Percentiles rank a stretch among this genome's conserved stretches.
phyloP scores from a whole-genome alignment of 2,888 invertebrate genomes.

The Galerucella nymphaeae region DNA sequence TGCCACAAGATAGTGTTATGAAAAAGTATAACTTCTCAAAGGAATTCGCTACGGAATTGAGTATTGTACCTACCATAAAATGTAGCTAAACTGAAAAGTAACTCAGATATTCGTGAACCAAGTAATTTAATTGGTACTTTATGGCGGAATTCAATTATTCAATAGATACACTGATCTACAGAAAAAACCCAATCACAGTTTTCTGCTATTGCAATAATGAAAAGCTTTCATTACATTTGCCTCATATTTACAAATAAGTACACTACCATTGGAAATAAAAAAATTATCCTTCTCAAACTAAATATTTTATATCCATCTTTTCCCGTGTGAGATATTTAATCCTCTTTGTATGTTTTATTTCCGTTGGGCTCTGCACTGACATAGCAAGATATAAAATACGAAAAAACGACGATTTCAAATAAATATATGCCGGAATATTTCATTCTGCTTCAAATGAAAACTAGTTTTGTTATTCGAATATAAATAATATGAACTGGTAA shows the following conservation, averaged over 20 bases:
- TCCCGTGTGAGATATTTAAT: neutral
- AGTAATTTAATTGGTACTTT: too few species aligned
- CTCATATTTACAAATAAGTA: neutral
- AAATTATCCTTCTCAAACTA: neutral
- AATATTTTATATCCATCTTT: neutral
- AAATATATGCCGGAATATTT: neutral
- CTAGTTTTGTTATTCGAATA: conserved; percentile 3
- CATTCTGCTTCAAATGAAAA: neutral
- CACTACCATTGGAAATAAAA: neutral
- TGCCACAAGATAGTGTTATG: too few species aligned
- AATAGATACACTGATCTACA: too few species aligned
- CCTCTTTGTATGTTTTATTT: neutral
- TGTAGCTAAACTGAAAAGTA: too few species aligned
- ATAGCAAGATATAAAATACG: neutral
- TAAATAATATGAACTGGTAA: neutral
- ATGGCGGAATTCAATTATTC: too few species aligned
- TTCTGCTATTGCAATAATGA: too few species aligned
- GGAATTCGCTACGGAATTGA: too few species aligned
- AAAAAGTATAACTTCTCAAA: too few species aligned
- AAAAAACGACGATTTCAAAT: neutral
- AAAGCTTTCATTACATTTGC: too few species aligned
- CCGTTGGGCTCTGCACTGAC: neutral
- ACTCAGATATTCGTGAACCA: too few species aligned
- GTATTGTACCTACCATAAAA: too few species aligned
- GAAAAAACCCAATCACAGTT: too few species aligned